Evolutionary conservation across 2,113 vertebrate species (phyloP).

Genomic region (Esox niger): DNA sequence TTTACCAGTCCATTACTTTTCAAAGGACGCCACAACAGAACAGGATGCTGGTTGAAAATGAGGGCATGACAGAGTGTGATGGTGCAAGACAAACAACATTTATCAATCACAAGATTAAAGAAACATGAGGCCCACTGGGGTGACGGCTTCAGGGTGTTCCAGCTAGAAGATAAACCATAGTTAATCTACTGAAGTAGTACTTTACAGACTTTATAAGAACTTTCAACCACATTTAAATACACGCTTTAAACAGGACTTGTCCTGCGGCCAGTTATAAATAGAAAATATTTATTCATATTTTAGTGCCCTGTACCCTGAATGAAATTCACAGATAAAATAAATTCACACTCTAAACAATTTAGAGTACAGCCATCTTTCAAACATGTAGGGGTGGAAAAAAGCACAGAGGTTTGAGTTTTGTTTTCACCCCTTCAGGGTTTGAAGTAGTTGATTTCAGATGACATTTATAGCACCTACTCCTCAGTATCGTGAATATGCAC

Average conservation of each 20-base stretch:
- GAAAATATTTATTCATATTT: too few species aligned
- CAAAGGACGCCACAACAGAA: slow-evolving; percentile 59
- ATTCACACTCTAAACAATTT: neutral
- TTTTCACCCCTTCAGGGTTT: neutral
- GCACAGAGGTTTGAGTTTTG: neutral
- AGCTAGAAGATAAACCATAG: neutral
- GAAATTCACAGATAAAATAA: neutral
- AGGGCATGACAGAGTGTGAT: slow-evolving; percentile 33
- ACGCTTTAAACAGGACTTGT: too few species aligned
- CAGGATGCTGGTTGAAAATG: slow-evolving; percentile 50
- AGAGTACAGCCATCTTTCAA: neutral
- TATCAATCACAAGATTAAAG: slow-evolving; percentile 32
- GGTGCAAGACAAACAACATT: slow-evolving; percentile 25
- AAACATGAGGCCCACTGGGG: slow-evolving; percentile 16
- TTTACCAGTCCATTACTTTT: slow-evolving; percentile 61
- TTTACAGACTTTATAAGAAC: neutral
- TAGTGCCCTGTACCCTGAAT: too few species aligned
- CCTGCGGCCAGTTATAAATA: too few species aligned
- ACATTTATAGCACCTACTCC: neutral
- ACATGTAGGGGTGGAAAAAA: neutral
- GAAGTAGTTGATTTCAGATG: neutral
- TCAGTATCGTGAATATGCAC: neutral
- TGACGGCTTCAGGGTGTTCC: neutral
- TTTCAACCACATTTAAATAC: too few species aligned
- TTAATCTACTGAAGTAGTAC: slow-evolving; percentile 5